phyloP scores from a whole-genome alignment of 2,888 invertebrate species.

The Congeria kusceri region DNA sequence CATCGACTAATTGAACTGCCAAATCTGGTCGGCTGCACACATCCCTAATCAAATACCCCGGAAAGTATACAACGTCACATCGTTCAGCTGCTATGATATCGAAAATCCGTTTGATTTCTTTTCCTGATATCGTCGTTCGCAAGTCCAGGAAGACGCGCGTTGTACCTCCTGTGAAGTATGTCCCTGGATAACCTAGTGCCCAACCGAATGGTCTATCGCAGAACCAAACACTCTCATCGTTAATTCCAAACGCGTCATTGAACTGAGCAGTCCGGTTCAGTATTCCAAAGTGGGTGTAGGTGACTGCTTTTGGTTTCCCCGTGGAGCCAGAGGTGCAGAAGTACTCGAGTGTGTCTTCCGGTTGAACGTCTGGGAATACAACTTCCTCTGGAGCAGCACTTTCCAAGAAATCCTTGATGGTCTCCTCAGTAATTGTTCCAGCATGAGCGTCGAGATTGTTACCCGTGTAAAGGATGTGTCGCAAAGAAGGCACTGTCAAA shows the following conservation, averaged over 20 bases:
- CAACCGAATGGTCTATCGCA: constrained; percentile 52
- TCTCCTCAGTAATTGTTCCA: not conserved
- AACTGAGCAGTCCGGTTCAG: constrained; percentile 41
- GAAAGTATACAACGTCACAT: constrained; percentile 48
- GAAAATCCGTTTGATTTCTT: constrained; percentile 27
- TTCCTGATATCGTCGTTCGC: constrained; percentile 36
- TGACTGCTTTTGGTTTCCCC: constrained; percentile 49
- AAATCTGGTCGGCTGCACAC: constrained; percentile 20
- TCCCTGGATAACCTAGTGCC: constrained; percentile 50
- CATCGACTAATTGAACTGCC: constrained; percentile 26
- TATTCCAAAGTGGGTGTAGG: constrained; percentile 44
- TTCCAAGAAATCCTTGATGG: not conserved
- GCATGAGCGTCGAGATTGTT: not conserved
- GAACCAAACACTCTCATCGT: constrained; percentile 25
- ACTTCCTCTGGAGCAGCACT: not conserved
- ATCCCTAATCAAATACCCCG: constrained; percentile 46
- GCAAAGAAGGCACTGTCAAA: constrained; percentile 26
- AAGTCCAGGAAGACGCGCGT: constrained; percentile 51
- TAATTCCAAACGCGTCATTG: constrained; percentile 8
- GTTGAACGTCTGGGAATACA: constrained; percentile 40
- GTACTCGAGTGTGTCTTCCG: constrained; percentile 46
- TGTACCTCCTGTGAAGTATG: constrained; percentile 42
- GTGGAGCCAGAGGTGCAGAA: constrained; percentile 55
- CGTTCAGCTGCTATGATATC: constrained; percentile 47
- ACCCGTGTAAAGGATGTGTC: constrained; percentile 35